Conservation (phyloP, 1,140 invertebrate species). For the Oryctes rhinoceros region DNA sequence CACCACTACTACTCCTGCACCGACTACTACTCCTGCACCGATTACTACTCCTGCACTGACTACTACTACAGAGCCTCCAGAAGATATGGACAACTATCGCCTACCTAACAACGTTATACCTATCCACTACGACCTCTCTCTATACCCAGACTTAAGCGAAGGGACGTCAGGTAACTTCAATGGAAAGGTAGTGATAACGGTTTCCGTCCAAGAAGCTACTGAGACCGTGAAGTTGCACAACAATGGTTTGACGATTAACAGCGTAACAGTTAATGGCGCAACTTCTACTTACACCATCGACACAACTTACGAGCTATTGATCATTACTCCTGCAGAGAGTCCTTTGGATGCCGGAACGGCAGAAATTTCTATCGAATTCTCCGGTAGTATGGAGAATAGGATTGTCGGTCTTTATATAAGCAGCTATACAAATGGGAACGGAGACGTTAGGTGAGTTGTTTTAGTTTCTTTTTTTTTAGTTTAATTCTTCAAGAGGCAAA, state of each 20-base stretch:
- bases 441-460: conserved; percentile 58
- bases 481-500: background rate
- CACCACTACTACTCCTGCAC: background rate
- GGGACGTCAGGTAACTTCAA: conserved; percentile 71
- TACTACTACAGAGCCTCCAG: conserved; percentile 39
- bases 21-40: conserved; percentile 7
- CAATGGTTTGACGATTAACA: conserved; percentile 68
- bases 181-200: conserved; percentile 75
- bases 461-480: background rate
- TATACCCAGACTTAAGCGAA: conserved; percentile 76
- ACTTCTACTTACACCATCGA: conserved; percentile 45
- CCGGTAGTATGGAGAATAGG: conserved; percentile 63
- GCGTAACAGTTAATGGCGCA: conserved; percentile 47
- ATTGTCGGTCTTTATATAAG: conserved; percentile 66
- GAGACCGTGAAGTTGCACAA: conserved; percentile 75
- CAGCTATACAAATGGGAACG: conserved; percentile 58
- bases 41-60: conserved; percentile 27
- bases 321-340: conserved; percentile 36
- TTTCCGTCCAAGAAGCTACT: conserved; percentile 67
- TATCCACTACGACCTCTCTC: conserved; percentile 79
- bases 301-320: conserved; percentile 49
- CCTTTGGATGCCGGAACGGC: conserved; percentile 12
- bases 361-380: conserved; percentile 60
- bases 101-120: conserved; percentile 69
- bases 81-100: conserved; percentile 52